These are phyloP conservation scores for Pedionomus torquatus DNA, from an alignment of 2,113 vertebrate species.

Conservation along the genomic window DNA sequence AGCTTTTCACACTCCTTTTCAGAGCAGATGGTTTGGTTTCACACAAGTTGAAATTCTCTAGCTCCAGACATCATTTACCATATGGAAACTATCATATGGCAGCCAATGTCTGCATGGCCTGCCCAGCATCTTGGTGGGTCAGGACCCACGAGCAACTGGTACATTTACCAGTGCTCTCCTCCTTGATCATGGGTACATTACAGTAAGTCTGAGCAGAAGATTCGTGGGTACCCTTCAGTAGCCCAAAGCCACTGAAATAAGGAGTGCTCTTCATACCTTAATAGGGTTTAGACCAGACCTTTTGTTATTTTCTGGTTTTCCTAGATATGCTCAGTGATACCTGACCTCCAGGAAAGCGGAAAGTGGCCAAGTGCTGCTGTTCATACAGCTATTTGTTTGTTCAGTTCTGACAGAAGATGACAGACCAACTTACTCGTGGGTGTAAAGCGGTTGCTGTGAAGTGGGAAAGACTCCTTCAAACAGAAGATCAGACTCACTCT, in stretches of 20 bases:
- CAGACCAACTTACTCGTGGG: background rate
- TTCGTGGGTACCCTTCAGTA: background rate
- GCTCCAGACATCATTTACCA: background rate
- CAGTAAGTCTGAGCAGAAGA: background rate
- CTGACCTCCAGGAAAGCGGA: background rate
- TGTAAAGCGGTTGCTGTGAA: background rate
- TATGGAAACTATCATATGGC: background rate
- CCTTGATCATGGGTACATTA: background rate
- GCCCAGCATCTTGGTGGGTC: background rate
- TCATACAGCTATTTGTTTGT: background rate
- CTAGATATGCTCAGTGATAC: background rate
- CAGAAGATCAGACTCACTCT: background rate
- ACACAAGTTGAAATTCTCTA: background rate
- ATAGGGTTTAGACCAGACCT: background rate
- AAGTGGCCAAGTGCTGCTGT: background rate
- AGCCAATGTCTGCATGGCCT: background rate
- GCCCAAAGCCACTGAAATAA: background rate
- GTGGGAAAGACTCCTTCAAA: background rate
- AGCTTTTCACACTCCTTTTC: background rate
- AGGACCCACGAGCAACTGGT: background rate
- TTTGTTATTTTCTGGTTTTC: background rate
- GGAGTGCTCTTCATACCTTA: background rate
- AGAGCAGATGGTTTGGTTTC: background rate
- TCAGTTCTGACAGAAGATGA: background rate
- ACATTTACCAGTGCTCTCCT: background rate